Evolutionary conservation across 2,888 invertebrate genomes (phyloP).

Genomic region (Laothoe populi): DNA sequence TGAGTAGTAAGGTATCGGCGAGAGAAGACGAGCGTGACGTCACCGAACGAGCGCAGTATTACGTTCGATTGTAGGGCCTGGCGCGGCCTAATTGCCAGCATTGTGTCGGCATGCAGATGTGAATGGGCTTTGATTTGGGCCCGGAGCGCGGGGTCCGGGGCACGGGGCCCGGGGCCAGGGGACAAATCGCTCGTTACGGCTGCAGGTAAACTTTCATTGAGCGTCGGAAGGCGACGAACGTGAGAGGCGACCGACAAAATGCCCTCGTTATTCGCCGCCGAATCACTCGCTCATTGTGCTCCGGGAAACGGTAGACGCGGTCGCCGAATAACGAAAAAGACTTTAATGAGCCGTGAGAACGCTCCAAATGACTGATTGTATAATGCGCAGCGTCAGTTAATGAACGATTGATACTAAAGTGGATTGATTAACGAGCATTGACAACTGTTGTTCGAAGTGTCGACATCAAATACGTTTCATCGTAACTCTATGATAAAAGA

Average conservation of each 20-base stretch:
- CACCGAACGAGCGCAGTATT: slow-evolving; percentile 72
- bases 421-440: slow-evolving; percentile 67
- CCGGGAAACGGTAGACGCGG: slow-evolving; percentile 84
- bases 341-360: slow-evolving; percentile 85
- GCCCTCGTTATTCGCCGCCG: slow-evolving; percentile 85
- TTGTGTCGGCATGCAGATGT: slow-evolving; percentile 86
- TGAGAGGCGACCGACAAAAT: slow-evolving; percentile 84
- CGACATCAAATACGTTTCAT: slow-evolving; percentile 38
- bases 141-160: slow-evolving; percentile 62
- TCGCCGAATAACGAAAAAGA: slow-evolving; percentile 82
- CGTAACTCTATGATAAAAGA: slow-evolving; percentile 38
- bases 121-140: slow-evolving; percentile 86
- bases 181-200: slow-evolving; percentile 85
- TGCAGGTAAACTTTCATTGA: slow-evolving; percentile 86
- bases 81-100: slow-evolving; percentile 84
- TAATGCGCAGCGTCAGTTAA: slow-evolving; percentile 67
- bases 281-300: slow-evolving; percentile 84
- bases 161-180: slow-evolving; percentile 77
- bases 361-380: slow-evolving; percentile 82
- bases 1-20: slow-evolving; percentile 23
- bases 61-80: slow-evolving; percentile 82
- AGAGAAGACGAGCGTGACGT: slow-evolving; percentile 53
- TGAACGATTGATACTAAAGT: slow-evolving; percentile 79
- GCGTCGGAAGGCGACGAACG: slow-evolving; percentile 85
- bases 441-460: slow-evolving; percentile 46